Conservation (phyloP, 2,888 invertebrate species). For the Cataglyphis albicans region DNA sequence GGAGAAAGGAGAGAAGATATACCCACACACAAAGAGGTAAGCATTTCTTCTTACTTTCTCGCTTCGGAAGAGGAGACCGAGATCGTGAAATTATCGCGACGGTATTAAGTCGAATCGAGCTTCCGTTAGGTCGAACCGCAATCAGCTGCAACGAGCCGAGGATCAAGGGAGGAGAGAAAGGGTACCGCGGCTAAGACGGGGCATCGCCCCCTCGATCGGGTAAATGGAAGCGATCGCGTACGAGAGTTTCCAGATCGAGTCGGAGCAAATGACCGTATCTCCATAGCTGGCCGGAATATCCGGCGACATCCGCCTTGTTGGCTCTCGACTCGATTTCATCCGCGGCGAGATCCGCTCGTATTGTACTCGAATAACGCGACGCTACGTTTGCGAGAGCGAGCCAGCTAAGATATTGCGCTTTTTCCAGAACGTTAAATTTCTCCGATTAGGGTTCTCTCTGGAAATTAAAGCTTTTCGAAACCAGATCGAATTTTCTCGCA, state of each 20-base stretch:
- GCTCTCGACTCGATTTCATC: conserved; percentile 22
- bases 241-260: conserved; percentile 47
- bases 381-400: not conserved
- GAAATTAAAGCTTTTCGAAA: conserved; percentile 11
- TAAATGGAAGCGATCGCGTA: conserved; percentile 53
- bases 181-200: conserved; percentile 21
- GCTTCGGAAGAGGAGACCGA: conserved; percentile 41
- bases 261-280: conserved; percentile 52
- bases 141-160: conserved; percentile 75
- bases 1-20: not conserved
- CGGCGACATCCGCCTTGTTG: conserved; percentile 14
- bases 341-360: conserved; percentile 15
- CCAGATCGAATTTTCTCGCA: conserved; percentile 44
- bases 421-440: conserved; percentile 28
- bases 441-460: conserved; percentile 4
- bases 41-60: conserved; percentile 32
- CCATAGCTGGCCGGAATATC: conserved; percentile 56
- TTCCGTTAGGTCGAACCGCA: conserved; percentile 78
- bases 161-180: conserved; percentile 29
- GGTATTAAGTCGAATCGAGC: conserved; percentile 76
- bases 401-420: conserved; percentile 39
- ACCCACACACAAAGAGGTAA: conserved; percentile 14
- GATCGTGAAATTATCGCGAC: conserved; percentile 76
- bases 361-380: conserved; percentile 55
- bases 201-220: conserved; percentile 20